Evolutionary conservation across 1,140 invertebrate species (phyloP), one percentile per base, ranked within the genome.

Genomic region (Sycophaga agraensis): DNA sequence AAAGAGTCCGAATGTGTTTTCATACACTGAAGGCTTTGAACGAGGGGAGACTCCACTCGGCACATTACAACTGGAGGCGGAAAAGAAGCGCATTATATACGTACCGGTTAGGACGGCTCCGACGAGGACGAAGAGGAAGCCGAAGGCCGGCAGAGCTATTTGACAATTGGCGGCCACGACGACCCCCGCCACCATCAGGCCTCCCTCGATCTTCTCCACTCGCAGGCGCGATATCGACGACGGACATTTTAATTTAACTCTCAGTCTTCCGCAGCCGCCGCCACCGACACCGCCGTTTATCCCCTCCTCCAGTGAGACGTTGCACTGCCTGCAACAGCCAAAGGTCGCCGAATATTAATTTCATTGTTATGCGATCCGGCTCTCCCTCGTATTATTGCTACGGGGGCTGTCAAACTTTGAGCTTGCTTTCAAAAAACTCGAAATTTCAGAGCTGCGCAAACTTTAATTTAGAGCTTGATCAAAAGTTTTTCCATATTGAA

Each of bases 101-200:
- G 3, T 76, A 90, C 88, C 86, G 65, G 88, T 89, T 59, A 89
- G 82, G 34, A 90, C 87, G 68, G 86, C 85, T 66, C 88, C 88
- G 48, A 88, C 87, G 24, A 89, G 82, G 74, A 89, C 84, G 67
- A 90, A 90, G 37, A 90, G 80, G 68, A 88, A 88, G 37, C 88
- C 88, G 71, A 90, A 90, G 57, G 88, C 87, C 6, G 89, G 89
- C 59, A 90, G 81, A 31, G 88, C 86, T 55, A 89, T 86, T 71
- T 89, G 88, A 73, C 88, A 90, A 76, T 88, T 89, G 59, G 88
- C 87, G 17, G 88, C 88, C 35, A 90, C 85, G 11, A 89, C 87
- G 17, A 90, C 86, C 1, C 89, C 89, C 2, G 88, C 88, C 12
- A 89, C 87, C 73, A 89, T 85, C 50, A 90, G 78, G 6, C 88